Conservation (phyloP, 2,888 invertebrate genomes). For the Ditula angustiorana region DNA sequence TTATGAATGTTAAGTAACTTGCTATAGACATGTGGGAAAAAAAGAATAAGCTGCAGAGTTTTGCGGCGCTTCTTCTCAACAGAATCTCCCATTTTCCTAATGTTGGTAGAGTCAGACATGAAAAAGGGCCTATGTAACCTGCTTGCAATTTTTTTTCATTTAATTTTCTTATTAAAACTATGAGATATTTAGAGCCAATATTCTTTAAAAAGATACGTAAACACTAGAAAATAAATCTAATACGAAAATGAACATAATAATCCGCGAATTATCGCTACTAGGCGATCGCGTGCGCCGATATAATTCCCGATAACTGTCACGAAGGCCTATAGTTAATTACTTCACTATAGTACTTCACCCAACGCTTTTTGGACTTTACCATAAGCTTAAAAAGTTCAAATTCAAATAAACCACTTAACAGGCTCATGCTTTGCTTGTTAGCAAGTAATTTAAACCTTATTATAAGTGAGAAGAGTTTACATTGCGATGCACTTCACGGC, state of each 20-base stretch:
- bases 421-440: neutral
- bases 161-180: no score
- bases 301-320: constrained; percentile 24
- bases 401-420: neutral
- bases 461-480: neutral
- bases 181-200: neutral
- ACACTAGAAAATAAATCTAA: constrained; percentile 29
- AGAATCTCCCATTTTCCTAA: no score
- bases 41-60: no score
- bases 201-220: neutral
- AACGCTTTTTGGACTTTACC: neutral
- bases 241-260: constrained; percentile 24
- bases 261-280: constrained; percentile 19
- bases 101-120: no score
- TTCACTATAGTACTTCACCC: constrained; percentile 10
- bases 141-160: no score
- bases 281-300: constrained; percentile 31
- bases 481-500: neutral
- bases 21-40: no score
- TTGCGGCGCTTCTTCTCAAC: no score
- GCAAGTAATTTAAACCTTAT: neutral
- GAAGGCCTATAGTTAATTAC: constrained; percentile 36
- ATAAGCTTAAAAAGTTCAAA: neutral
- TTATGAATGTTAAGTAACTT: no score
- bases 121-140: no score